Conservation (phyloP, 2,888 invertebrate species). For the Meloe dianella region DNA sequence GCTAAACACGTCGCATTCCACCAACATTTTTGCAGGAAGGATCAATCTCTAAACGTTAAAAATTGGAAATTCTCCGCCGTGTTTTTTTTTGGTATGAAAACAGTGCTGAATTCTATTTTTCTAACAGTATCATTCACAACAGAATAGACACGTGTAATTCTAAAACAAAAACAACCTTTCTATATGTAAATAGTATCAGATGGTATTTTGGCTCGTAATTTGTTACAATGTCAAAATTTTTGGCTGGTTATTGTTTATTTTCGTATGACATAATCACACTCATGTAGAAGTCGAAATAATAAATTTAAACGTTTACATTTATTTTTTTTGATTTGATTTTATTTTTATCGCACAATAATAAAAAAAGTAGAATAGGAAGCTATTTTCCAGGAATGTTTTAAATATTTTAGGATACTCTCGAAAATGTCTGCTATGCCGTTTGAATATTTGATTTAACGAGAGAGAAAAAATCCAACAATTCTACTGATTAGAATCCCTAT, state of each 20-base stretch:
- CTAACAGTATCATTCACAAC: neutral
- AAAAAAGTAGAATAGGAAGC: neutral
- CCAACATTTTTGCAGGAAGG: too few species aligned
- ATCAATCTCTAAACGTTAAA: too few species aligned
- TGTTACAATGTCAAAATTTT: neutral
- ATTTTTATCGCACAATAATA: neutral
- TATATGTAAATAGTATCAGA: neutral
- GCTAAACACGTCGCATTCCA: too few species aligned
- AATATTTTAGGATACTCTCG: neutral
- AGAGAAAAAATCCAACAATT: neutral
- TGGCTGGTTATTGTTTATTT: neutral
- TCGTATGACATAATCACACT: neutral
- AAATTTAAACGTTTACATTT: neutral
- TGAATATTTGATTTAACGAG: neutral
- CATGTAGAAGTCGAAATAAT: neutral
- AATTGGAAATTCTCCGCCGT: too few species aligned
- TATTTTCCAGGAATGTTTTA: neutral
- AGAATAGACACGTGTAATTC: neutral
- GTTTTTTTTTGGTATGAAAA: neutral
- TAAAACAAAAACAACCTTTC: neutral
- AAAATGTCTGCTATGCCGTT: neutral
- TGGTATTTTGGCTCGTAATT: slow-evolving; percentile 1
- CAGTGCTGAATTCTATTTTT: neutral
- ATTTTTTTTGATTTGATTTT: neutral
- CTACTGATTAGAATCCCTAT: neutral